Percentiles rank a stretch among this genome's conserved stretches.
phyloP scores from a whole-genome alignment of 2,113 vertebrate genomes.

The Rhinoderma darwinii region DNA sequence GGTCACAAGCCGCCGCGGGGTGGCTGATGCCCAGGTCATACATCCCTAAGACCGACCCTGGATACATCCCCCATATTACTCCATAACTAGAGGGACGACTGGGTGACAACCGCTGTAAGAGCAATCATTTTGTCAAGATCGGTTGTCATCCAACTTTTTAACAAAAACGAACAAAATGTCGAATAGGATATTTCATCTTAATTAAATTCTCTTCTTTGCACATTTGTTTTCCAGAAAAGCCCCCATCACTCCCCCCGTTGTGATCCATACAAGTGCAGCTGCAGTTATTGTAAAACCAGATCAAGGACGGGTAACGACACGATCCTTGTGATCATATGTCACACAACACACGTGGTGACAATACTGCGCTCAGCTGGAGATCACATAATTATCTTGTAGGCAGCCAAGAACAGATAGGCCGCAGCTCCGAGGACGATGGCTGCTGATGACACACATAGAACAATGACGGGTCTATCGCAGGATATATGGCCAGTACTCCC shows the following conservation, averaged over 20 bases:
- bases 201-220: background rate
- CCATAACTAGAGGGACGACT: background rate
- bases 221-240: conserved; percentile 17
- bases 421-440: background rate
- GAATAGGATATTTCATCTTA: background rate
- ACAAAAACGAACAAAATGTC: too few species aligned
- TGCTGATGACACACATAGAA: background rate
- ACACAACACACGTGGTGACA: conserved; percentile 42
- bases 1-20: too few species aligned
- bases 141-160: too few species aligned
- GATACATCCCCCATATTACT: background rate
- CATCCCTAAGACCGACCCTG: too few species aligned
- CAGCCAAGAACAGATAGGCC: conserved; percentile 21
- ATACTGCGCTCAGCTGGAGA: conserved; percentile 39
- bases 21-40: too few species aligned
- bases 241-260: background rate
- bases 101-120: too few species aligned
- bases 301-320: conserved; percentile 31
- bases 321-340: conserved; percentile 31
- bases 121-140: too few species aligned
- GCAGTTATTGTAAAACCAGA: conserved; percentile 23
- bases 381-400: conserved; percentile 34
- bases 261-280: conserved; percentile 6
- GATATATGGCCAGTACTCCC: background rate
- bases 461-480: background rate